phyloP scores from a whole-genome alignment of 2,888 invertebrate species.

The Clusia tigrina region DNA sequence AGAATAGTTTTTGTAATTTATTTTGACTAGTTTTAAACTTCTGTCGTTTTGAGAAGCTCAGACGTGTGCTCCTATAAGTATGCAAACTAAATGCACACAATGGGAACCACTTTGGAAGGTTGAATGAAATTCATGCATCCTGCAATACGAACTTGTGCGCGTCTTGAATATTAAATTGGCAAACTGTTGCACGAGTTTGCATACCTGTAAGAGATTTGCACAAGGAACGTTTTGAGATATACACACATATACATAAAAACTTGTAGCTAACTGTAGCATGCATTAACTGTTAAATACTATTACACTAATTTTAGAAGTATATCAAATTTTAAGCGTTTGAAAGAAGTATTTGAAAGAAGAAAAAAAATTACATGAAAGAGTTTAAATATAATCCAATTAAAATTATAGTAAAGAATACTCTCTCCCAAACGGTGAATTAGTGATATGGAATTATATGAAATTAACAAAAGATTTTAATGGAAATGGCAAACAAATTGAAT shows the following conservation, averaged over 20 bases:
- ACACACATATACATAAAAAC: neutral
- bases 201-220: neutral
- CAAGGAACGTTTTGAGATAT: neutral
- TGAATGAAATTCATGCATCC: constrained; percentile 33
- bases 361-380: too few species aligned
- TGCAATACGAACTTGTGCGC: too few species aligned
- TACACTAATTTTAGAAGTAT: too few species aligned
- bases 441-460: too few species aligned
- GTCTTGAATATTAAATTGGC: neutral
- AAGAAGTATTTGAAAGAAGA: too few species aligned
- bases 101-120: constrained; percentile 58
- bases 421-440: too few species aligned
- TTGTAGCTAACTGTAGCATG: neutral
- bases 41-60: neutral
- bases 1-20: too few species aligned
- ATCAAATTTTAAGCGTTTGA: too few species aligned
- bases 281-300: neutral
- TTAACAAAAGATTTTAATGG: too few species aligned
- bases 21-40: neutral
- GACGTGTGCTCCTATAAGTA: constrained; percentile 43
- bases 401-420: too few species aligned
- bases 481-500: too few species aligned
- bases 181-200: neutral
- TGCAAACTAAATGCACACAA: constrained; percentile 49
- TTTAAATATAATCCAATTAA: neutral